Percentiles rank a stretch among this genome's conserved stretches.
Conservation (phyloP, 1,140 invertebrate genomes). For the Reticulitermes speratus region DNA sequence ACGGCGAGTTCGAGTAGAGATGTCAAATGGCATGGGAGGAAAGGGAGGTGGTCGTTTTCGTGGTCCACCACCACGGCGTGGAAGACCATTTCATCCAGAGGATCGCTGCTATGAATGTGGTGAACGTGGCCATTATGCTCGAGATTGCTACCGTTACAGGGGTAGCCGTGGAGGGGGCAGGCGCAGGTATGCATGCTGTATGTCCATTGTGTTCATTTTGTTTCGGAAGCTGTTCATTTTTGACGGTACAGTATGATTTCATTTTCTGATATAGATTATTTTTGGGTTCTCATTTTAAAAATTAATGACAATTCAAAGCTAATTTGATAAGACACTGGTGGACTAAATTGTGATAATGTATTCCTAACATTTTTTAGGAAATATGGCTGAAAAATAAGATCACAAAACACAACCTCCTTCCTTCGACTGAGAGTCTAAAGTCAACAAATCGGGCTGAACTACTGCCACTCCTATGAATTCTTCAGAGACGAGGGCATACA, state of each 20-base stretch:
- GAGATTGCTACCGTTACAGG: constrained; percentile 74
- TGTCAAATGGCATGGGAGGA: constrained; percentile 79
- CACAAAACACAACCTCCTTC: constrained; percentile 17
- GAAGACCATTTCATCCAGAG: constrained; percentile 73
- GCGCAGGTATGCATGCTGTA: constrained; percentile 35
- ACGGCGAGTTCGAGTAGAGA: constrained; percentile 84
- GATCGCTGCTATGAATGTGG: constrained; percentile 89
- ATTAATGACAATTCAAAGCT: neutral
- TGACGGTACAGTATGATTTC: neutral
- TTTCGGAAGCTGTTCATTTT: neutral
- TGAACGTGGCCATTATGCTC: constrained; percentile 85
- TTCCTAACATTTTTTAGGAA: constrained; percentile 19
- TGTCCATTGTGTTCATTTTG: neutral
- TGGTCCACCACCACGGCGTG: constrained; percentile 52
- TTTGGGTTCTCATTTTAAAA: neutral
- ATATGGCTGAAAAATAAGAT: constrained; percentile 16
- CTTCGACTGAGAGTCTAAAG: constrained; percentile 10
- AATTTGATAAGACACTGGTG: neutral
- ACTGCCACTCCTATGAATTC: constrained; percentile 18
- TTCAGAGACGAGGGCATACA: constrained; percentile 3
- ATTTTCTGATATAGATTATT: neutral
- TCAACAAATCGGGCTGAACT: neutral
- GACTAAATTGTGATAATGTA: constrained; percentile 19
- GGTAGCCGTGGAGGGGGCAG: constrained; percentile 43
- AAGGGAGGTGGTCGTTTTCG: constrained; percentile 49